Percentiles rank a stretch among this genome's conserved stretches.
Conservation (phyloP, 2,888 invertebrate species). For the Lithophane semibrunnea region DNA sequence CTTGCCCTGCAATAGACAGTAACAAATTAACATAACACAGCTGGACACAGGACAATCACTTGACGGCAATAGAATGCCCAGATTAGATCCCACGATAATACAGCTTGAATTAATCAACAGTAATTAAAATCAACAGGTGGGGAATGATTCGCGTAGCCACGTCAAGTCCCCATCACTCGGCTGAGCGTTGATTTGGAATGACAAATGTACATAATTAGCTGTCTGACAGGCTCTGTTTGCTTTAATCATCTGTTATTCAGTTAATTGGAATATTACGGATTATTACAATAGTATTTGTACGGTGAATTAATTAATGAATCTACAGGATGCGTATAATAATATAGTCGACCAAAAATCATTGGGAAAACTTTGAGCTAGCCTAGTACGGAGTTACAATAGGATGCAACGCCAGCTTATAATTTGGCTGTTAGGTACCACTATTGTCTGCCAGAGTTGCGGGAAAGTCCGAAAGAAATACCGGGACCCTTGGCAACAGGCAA, state of each 20-base stretch:
- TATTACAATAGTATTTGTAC: neutral
- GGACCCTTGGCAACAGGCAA: too few species aligned
- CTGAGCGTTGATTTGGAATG: conserved; percentile 49
- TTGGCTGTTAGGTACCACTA: too few species aligned
- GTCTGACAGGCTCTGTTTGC: conserved; percentile 33
- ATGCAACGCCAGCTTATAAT: neutral
- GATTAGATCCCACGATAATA: conserved; percentile 33
- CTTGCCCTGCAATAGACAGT: neutral
- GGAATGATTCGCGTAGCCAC: conserved; percentile 17
- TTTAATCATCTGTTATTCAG: conserved; percentile 43
- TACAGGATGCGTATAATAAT: neutral
- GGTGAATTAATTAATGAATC: neutral
- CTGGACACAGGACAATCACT: conserved; percentile 16
- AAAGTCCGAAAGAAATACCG: too few species aligned
- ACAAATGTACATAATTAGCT: conserved; percentile 58
- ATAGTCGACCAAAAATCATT: neutral
- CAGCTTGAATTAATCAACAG: conserved; percentile 37
- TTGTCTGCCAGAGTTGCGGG: too few species aligned
- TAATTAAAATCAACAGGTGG: conserved; percentile 55
- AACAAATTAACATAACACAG: conserved; percentile 6
- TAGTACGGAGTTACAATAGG: neutral
- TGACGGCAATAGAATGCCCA: conserved; percentile 22
- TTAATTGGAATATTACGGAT: conserved; percentile 34
- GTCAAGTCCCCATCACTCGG: conserved; percentile 17
- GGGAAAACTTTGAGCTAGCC: too few species aligned